These are phyloP conservation scores for Epistrophe eligans DNA, from an alignment of 2,888 invertebrate genomes.

Conservation along the genomic window DNA sequence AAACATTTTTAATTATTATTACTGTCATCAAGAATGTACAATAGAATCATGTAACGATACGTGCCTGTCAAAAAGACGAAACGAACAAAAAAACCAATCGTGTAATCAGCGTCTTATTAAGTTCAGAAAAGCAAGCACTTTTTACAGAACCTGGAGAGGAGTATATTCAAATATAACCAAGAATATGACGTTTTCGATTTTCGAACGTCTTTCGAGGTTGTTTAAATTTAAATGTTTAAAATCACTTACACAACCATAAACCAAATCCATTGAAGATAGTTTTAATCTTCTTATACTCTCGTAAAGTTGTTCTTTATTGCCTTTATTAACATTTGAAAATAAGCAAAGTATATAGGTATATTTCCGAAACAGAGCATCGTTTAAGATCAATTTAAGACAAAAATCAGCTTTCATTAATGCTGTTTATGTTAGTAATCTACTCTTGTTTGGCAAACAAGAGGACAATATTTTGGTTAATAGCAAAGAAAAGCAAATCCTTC, in stretches of 20 bases:
- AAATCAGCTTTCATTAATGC: slow-evolving; percentile 65
- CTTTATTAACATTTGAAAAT: slow-evolving; percentile 27
- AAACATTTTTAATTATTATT: too few relatives aligned
- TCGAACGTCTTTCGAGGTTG: not conserved
- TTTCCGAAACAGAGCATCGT: not conserved
- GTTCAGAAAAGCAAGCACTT: too few relatives aligned
- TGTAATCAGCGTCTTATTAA: too few relatives aligned
- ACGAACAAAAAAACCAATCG: too few relatives aligned
- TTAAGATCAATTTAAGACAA: slow-evolving; percentile 50
- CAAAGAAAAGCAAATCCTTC: slow-evolving; percentile 32
- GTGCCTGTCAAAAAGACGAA: too few relatives aligned
- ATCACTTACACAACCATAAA: not conserved
- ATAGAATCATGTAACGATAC: too few relatives aligned
- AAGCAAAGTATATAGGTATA: slow-evolving; percentile 44
- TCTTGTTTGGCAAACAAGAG: slow-evolving; percentile 68
- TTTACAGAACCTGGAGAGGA: too few relatives aligned
- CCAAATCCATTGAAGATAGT: not conserved
- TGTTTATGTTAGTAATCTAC: slow-evolving; percentile 73
- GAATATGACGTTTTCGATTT: too few relatives aligned
- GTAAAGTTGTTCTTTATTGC: not conserved
- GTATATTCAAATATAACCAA: too few relatives aligned
- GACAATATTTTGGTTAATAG: slow-evolving; percentile 64
- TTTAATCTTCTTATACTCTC: not conserved
- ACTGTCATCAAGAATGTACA: too few relatives aligned
- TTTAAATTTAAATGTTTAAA: not conserved